Percentiles rank a stretch among this genome's conserved stretches.
phyloP scores from a whole-genome alignment of 2,797 vertebrate genomes.

The Buphagus erythrorhynchus region DNA sequence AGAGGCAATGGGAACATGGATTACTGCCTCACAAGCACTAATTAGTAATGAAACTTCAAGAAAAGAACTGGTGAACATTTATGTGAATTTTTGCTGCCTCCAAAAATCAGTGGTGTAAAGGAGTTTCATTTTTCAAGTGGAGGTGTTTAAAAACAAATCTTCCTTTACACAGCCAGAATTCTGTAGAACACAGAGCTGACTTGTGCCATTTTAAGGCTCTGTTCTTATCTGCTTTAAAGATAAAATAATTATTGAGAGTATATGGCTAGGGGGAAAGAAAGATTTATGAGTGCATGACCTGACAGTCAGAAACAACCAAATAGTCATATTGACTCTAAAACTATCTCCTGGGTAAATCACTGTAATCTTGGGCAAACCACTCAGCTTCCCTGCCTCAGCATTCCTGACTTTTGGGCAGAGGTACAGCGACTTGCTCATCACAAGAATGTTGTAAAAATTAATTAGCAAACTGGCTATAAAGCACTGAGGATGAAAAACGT shows the following conservation, averaged over 20 bases:
- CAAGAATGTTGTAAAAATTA: slow-evolving; percentile 49
- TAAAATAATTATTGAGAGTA: not conserved
- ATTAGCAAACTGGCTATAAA: slow-evolving; percentile 55
- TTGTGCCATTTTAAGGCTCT: not conserved
- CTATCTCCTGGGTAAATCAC: not conserved
- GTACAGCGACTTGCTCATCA: slow-evolving; percentile 19
- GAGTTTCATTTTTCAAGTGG: not conserved
- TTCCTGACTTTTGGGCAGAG: not conserved
- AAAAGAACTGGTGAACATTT: not conserved
- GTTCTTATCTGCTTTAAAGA: not conserved
- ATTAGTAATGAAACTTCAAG: not conserved
- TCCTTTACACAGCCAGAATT: not conserved
- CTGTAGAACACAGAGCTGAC: not conserved
- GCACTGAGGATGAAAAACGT: slow-evolving; percentile 1
- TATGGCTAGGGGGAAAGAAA: not conserved
- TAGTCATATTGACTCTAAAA: not conserved
- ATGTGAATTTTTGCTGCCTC: not conserved
- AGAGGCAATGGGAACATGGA: not conserved
- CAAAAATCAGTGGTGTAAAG: not conserved
- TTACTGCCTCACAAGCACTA: not conserved
- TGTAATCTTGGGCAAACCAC: not conserved
- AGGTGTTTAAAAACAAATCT: not conserved
- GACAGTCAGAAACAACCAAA: not conserved
- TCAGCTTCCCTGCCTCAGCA: not conserved
- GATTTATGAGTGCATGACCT: not conserved